phyloP scores from a whole-genome alignment of 1,140 invertebrate species.

The Lamellibrachia luymesi region DNA sequence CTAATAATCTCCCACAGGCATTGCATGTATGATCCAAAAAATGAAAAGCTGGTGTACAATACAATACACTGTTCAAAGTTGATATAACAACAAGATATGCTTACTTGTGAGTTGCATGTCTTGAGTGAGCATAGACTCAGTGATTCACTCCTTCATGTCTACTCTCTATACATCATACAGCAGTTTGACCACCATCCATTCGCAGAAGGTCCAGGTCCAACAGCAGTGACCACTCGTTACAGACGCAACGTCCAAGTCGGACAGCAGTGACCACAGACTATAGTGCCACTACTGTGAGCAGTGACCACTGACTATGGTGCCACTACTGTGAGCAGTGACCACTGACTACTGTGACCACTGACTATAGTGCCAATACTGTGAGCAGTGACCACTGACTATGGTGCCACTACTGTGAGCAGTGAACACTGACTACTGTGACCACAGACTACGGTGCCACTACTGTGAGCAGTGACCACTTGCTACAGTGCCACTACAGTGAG shows the following conservation, averaged over 20 bases:
- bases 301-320: neutral
- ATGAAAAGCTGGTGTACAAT: neutral
- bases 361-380: neutral
- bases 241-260: neutral
- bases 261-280: neutral
- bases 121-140: neutral
- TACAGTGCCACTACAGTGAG: neutral
- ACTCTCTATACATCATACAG: neutral
- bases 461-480: neutral
- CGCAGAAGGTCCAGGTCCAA: too few species aligned
- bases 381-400: neutral
- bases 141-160: neutral
- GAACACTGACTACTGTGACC: neutral
- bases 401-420: neutral
- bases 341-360: neutral
- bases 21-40: neutral
- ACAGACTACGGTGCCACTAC: neutral
- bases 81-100: neutral
- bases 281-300: neutral
- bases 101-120: neutral
- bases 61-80: neutral
- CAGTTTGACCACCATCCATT: neutral
- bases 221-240: neutral
- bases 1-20: neutral
- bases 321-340: neutral